These are phyloP conservation scores for Musca domestica DNA, from an alignment of 1,140 invertebrate genomes.

Conservation along the genomic window DNA sequence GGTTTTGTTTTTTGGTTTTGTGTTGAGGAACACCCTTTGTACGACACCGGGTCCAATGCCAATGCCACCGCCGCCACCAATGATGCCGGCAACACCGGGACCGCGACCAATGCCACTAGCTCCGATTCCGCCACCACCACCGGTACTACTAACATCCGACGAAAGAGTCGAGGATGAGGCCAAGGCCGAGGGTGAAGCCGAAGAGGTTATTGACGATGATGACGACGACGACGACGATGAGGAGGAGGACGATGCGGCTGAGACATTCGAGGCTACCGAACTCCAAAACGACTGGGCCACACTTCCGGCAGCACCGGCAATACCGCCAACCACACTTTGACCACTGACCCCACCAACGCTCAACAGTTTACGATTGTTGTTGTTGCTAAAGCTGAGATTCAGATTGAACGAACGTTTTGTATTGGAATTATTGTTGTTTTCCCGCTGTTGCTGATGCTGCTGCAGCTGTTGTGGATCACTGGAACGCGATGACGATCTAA, in stretches of 20 bases:
- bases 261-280: slow-evolving; percentile 13
- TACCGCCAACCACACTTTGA: slow-evolving; percentile 20
- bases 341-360: slow-evolving; percentile 29
- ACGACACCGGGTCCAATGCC: neutral
- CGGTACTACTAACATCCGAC: slow-evolving; percentile 20
- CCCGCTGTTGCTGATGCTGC: neutral
- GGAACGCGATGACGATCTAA: neutral
- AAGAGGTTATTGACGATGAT: slow-evolving; percentile 2
- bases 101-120: slow-evolving; percentile 3
- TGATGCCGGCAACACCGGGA: neutral
- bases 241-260: slow-evolving; percentile 3
- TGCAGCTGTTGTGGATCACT: neutral
- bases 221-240: slow-evolving; percentile 6
- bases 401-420: slow-evolving; percentile 15
- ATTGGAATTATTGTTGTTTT: slow-evolving; percentile 16
- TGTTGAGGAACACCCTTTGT: slow-evolving; percentile 8
- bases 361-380: slow-evolving; percentile 33
- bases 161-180: slow-evolving; percentile 2
- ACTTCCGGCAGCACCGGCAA: neutral
- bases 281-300: slow-evolving; percentile 12
- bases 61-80: slow-evolving; percentile 11
- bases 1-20: slow-evolving; percentile 16
- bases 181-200: slow-evolving; percentile 6
- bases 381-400: slow-evolving; percentile 29
- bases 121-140: neutral